Conservation (phyloP, 2,797 vertebrate genomes). For the Denticeps clupeoides region DNA sequence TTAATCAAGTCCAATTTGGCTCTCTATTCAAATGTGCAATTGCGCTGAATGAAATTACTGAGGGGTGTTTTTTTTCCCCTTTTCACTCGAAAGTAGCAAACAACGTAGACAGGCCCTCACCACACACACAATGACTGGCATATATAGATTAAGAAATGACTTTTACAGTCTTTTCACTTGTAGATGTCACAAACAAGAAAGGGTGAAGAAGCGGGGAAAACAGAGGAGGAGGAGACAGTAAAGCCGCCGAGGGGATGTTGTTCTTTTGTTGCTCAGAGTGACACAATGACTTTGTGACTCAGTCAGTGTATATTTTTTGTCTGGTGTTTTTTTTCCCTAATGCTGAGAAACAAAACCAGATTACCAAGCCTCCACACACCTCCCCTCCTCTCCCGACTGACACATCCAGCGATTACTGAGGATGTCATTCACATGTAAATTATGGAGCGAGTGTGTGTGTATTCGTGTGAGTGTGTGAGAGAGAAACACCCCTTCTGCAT, state of each 20-base stretch:
- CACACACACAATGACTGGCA: slow-evolving; percentile 55
- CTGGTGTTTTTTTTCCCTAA: slow-evolving; percentile 21
- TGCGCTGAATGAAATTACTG: slow-evolving; percentile 48
- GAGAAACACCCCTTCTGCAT: slow-evolving; percentile 26
- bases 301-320: slow-evolving; percentile 11
- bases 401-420: slow-evolving; percentile 63
- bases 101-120: slow-evolving; percentile 25
- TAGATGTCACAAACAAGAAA: slow-evolving; percentile 69
- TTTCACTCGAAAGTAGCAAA: slow-evolving; percentile 26
- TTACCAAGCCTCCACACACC: slow-evolving; percentile 38
- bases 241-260: slow-evolving; percentile 48
- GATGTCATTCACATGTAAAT: slow-evolving; percentile 72
- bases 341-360: slow-evolving; percentile 60
- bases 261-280: slow-evolving; percentile 59
- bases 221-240: slow-evolving; percentile 35
- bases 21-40: slow-evolving; percentile 50
- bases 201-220: slow-evolving; percentile 45
- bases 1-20: slow-evolving; percentile 60
- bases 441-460: slow-evolving; percentile 28
- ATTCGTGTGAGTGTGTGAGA: slow-evolving; percentile 14
- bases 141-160: slow-evolving; percentile 66
- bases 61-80: slow-evolving; percentile 40
- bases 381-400: slow-evolving; percentile 49
- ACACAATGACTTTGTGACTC: slow-evolving; percentile 74
- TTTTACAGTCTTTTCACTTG: slow-evolving; percentile 70